Base-by-base conservation (phyloP, 1,140 invertebrate species). In the Drosophila biarmipes region DNA sequence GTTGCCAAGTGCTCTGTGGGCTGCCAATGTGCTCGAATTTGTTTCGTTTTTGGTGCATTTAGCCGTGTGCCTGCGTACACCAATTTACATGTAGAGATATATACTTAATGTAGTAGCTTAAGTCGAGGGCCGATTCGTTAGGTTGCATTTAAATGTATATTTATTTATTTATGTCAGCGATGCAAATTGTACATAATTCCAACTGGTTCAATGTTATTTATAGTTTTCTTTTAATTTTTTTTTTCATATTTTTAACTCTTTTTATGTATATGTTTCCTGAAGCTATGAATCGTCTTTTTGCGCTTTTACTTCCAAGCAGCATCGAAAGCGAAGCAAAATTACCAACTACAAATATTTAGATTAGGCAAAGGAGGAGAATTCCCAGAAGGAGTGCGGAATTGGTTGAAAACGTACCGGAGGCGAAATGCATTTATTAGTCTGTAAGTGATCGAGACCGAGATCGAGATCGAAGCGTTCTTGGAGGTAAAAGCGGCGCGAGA, bases 391-490 rank as follows among this genome's bases (percentile, higher is more conserved):
- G 11, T n/a, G 24, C 21, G 59, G 59, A 62, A 57, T 49, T 35
- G 56, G 49, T 80, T 90, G 48, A 78, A 85, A 87, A 87, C 87
- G 89, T 90, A 90, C 87, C 89, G 79, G 89, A 90, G 74, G 67
- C 86, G 67, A 90, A 84, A 80, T 90, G 89, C 89, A 90, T 90
- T 90, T 90, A 90, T 90, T 90, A 90, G 79, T 73, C 19, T 56
- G 56, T 90, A 87, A 90, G 87, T 74, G 63, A 48, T 57, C 24
- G n/a, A n/a, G n/a, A n/a, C n/a, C 27, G 27, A 29, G 7, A 29
- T 29, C 27, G 29, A 31, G 10, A 31, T 31, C 63, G 63, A 76
- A 62, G 78, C 56, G 66, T 62, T 72, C 46, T 84, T 84, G 82
- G 82, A 89, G 79, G 82, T 86, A 86, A 86, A 80, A 80, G 80